Evolutionary conservation across 2,113 vertebrate genomes (phyloP), one percentile per base, ranked within the genome.

Genomic region (Pteropus alecto): DNA sequence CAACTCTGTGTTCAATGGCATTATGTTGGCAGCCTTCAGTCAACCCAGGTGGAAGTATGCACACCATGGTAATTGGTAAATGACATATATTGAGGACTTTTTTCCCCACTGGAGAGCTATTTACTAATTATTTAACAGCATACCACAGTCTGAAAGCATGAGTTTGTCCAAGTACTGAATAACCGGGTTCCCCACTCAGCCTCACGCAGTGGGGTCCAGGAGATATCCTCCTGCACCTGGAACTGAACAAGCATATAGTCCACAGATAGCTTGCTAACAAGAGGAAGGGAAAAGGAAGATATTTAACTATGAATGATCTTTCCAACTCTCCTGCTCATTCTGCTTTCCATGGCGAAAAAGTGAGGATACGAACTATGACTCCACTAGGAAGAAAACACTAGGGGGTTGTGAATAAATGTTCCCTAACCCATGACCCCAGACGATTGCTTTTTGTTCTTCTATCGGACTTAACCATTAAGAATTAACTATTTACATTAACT

Each of bases 171-270:
- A 73, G 67, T 43, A 38, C 13, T 46, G 65, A 48, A 19, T 93
- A 19, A 35, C 28, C n/a, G 41, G 22, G 5, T 70, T 73, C 3
- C 16, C 11, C 1, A 8, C 1, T 87, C 51, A 46, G 8, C 38
- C n/a, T 5, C 22, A 26, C 10, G 10, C 12, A 38, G 28, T 68
- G 63, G 38, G 68, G 56, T 4, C 58, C 21, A 7, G n/a, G 9
- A 51, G 65, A 28, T 41, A 33, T 13, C 7, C 14, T 56, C 33
- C 0, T 7, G 46, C 0, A 0, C 14, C 26, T 35, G 26, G 22
- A 70, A 15, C 15, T 77, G 28, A 76, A 18, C 10, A 26, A 24
- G 43, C 56, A 0, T 48, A 14, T n/a, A 71, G 16, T 43, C 21
- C 86, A 2, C 4, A 22, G 5, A 30, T 11, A 30, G 13, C 46